phyloP scores from a whole-genome alignment of 2,113 vertebrate genomes.

The Cheilinus undulatus region DNA sequence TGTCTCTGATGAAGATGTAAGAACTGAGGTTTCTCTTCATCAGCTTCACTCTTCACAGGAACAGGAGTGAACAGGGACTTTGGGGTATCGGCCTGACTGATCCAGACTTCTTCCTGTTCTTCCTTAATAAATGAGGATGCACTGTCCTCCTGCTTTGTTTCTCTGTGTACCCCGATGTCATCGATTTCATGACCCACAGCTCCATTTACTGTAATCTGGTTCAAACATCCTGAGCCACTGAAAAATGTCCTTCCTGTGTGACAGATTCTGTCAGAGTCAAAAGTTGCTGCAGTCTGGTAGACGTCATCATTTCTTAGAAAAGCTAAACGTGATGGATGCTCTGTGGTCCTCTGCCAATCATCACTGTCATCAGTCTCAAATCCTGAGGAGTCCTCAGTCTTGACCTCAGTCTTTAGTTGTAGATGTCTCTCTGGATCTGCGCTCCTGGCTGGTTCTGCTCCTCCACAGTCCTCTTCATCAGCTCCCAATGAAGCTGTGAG shows the following conservation, averaged over 20 bases:
- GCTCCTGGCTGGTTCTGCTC: too few relatives aligned
- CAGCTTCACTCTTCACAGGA: neutral
- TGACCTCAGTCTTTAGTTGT: neutral
- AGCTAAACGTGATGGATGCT: neutral
- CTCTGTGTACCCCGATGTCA: neutral
- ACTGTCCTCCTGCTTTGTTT: too few relatives aligned
- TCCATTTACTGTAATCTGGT: too few relatives aligned
- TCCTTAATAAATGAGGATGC: too few relatives aligned
- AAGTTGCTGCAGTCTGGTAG: too few relatives aligned
- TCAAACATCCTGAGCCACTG: neutral
- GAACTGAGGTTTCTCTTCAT: neutral
- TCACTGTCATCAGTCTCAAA: neutral
- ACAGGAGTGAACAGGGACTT: neutral
- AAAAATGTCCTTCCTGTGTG: too few relatives aligned
- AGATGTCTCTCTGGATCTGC: too few relatives aligned
- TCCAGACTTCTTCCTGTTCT: too few relatives aligned
- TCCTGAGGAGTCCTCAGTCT: neutral
- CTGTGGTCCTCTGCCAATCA: neutral
- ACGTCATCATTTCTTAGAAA: neutral
- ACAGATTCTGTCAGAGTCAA: too few relatives aligned
- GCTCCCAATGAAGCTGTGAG: neutral
- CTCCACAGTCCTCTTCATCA: too few relatives aligned
- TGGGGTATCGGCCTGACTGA: too few relatives aligned
- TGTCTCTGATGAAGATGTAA: neutral
- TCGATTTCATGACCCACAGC: too few relatives aligned